These are phyloP conservation scores for Paramormyrops hopkinsi DNA, from an alignment of 2,797 vertebrate species.

Conservation along the genomic window DNA sequence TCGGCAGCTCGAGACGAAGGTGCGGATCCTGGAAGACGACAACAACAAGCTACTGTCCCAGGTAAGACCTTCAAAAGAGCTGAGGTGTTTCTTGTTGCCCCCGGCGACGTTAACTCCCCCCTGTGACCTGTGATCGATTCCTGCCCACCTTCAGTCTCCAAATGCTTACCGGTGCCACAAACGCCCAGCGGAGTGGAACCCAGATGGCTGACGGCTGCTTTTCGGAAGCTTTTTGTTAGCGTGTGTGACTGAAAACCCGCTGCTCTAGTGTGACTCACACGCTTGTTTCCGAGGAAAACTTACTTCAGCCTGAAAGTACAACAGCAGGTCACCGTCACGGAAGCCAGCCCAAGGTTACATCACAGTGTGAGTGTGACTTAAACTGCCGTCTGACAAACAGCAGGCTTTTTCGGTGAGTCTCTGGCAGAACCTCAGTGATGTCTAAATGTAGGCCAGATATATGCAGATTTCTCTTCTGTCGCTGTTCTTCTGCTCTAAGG, in stretches of 20 bases:
- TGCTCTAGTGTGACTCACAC: neutral
- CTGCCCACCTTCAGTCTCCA: neutral
- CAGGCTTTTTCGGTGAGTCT: neutral
- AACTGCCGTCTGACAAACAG: neutral
- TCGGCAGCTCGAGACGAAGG: slow-evolving; percentile 88
- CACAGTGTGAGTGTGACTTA: neutral
- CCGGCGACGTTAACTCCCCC: neutral
- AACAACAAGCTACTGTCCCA: slow-evolving; percentile 81
- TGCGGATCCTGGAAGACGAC: slow-evolving; percentile 84
- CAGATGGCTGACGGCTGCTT: neutral
- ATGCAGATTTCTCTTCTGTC: neutral
- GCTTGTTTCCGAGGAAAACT: neutral
- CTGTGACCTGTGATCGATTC: neutral
- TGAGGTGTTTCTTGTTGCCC: neutral
- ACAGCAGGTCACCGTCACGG: neutral
- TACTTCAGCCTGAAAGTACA: neutral
- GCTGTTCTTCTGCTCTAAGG: neutral
- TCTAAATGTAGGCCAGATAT: neutral
- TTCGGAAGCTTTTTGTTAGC: neutral
- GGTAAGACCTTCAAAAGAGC: slow-evolving; percentile 55
- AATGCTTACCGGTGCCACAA: neutral
- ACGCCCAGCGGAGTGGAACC: neutral
- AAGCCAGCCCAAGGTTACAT: neutral
- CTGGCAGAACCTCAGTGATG: neutral
- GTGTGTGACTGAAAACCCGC: neutral